Evolutionary conservation across 2,113 vertebrate species (phyloP).

Genomic region (Nymphicus hollandicus): DNA sequence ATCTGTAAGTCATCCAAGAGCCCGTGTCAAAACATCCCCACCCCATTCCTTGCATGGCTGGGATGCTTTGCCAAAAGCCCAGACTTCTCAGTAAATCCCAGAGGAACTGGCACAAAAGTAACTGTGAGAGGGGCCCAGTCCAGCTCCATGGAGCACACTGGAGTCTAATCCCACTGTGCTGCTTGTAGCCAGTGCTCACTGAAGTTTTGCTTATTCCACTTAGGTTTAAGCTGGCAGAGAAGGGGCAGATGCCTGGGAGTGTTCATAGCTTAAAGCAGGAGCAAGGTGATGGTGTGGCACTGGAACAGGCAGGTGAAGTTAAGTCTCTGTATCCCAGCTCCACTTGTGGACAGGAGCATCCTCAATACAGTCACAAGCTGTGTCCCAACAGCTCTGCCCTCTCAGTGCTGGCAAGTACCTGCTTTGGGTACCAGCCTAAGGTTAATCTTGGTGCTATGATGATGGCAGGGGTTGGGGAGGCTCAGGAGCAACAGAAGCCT

Average conservation of each 20-base stretch:
- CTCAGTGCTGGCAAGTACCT: not conserved
- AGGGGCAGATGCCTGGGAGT: not conserved
- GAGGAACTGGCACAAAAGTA: not conserved
- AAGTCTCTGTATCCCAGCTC: not conserved
- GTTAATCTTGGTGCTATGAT: accelerated
- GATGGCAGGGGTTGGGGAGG: not conserved
- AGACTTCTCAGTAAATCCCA: not conserved
- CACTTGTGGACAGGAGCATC: not conserved
- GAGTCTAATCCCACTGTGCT: not conserved
- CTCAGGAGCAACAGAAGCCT: not conserved
- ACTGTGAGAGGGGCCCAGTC: not conserved
- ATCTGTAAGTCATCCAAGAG: not conserved
- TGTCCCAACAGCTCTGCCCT: not conserved
- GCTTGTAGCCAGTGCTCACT: not conserved
- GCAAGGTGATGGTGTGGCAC: accelerated
- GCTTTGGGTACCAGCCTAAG: not conserved
- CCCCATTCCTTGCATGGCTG: constrained; percentile 30
- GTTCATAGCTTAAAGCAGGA: not conserved
- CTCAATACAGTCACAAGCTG: not conserved
- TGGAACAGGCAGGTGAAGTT: not conserved
- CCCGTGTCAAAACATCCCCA: not conserved
- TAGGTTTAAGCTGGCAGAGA: not conserved
- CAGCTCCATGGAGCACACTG: not conserved
- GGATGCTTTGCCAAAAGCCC: not conserved
- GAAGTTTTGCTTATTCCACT: not conserved